phyloP scores from a whole-genome alignment of 2,797 vertebrate species.

The Poeciliopsis presidionis region DNA sequence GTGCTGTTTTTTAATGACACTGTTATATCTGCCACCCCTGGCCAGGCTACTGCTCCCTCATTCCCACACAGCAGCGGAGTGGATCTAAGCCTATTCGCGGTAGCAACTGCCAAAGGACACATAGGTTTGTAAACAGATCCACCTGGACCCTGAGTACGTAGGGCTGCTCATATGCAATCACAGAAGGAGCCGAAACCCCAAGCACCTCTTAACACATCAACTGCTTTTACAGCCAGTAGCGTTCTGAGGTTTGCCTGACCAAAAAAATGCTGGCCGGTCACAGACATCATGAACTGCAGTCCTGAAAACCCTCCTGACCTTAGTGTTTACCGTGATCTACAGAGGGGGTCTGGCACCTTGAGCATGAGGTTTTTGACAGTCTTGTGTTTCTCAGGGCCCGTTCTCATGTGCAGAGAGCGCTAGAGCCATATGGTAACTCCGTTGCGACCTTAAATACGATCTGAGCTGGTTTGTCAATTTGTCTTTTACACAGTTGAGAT shows the following conservation, averaged over 20 bases:
- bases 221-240: constrained; percentile 73
- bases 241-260: constrained; percentile 66
- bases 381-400: constrained; percentile 16
- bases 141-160: constrained; percentile 3
- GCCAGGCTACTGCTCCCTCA: constrained; percentile 56
- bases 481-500: constrained; percentile 35
- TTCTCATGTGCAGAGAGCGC: constrained; percentile 14
- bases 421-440: constrained; percentile 24
- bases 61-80: constrained; percentile 60
- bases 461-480: constrained; percentile 35
- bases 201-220: constrained; percentile 75
- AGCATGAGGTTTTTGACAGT: constrained; percentile 46
- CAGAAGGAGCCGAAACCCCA: constrained; percentile 62
- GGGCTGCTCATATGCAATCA: constrained; percentile 9
- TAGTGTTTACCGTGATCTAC: constrained; percentile 54
- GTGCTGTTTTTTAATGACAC: constrained; percentile 69
- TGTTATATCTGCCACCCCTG: constrained; percentile 76
- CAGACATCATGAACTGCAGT: constrained; percentile 61
- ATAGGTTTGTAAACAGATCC: constrained; percentile 59
- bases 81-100: constrained; percentile 14
- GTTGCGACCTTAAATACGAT: constrained; percentile 32
- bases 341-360: constrained; percentile 48
- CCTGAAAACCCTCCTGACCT: constrained; percentile 62
- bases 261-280: constrained; percentile 57
- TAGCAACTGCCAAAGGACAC: constrained; percentile 49